Percentiles rank a stretch among this genome's conserved stretches.
These are phyloP conservation scores for Acanthochromis polyacanthus DNA, from an alignment of 2,113 vertebrate species.

Conservation along the genomic window DNA sequence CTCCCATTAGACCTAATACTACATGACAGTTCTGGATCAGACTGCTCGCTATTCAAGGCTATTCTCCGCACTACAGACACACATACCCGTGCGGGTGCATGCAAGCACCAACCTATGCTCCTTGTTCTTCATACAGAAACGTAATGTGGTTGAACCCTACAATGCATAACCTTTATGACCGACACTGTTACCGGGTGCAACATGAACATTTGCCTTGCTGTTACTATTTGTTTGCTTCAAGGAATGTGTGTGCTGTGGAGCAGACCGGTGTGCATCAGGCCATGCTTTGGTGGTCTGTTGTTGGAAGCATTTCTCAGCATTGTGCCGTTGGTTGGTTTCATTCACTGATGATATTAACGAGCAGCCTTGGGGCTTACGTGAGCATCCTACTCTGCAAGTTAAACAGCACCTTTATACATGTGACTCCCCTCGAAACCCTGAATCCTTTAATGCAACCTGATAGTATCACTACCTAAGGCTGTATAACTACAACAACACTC, in stretches of 20 bases:
- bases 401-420: constrained; percentile 11
- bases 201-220: constrained; percentile 12
- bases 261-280: constrained; percentile 36
- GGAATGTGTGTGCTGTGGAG: constrained; percentile 45
- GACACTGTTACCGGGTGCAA: constrained; percentile 6
- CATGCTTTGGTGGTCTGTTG: constrained; percentile 38
- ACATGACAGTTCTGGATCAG: constrained; percentile 84
- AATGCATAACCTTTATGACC: neutral
- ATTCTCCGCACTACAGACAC: constrained; percentile 38
- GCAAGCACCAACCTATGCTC: constrained; percentile 31
- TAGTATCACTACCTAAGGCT: too few relatives aligned
- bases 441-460: too few relatives aligned
- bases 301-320: constrained; percentile 27
- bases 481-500: too few relatives aligned
- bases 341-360: constrained; percentile 50
- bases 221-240: constrained; percentile 28
- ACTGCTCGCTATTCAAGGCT: constrained; percentile 74
- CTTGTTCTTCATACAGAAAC: constrained; percentile 18
- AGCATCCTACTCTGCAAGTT: neutral
- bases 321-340: constrained; percentile 44
- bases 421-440: neutral
- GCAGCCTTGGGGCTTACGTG: constrained; percentile 34
- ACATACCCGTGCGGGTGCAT: constrained; percentile 22
- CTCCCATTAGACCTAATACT: constrained; percentile 73
- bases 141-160: constrained; percentile 3